Evolutionary conservation across 1,140 invertebrate species (phyloP).

Genomic region (Oncopodura yosiiana): DNA sequence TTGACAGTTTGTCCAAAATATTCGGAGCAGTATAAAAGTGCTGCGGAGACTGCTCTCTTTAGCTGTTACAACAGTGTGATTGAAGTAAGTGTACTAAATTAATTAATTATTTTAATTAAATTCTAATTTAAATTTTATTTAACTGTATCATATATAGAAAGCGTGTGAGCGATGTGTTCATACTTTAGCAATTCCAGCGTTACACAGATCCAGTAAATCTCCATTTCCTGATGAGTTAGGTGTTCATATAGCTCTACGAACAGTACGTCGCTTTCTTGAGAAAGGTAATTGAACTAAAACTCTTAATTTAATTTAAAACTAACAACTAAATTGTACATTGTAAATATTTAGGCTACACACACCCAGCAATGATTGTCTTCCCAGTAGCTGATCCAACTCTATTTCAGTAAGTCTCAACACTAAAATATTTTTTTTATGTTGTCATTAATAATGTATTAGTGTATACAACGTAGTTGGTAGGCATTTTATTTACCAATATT

Average conservation of each 20-base stretch:
- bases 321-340: no score
- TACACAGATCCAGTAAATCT: constrained; percentile 16
- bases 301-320: no score
- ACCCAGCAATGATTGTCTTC: constrained; percentile 30
- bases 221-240: constrained; percentile 32
- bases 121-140: not conserved
- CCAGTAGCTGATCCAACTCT: constrained; percentile 24
- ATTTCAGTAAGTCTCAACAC: constrained; percentile 24
- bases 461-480: not conserved
- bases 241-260: constrained; percentile 29
- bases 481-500: not conserved
- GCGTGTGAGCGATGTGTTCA: constrained; percentile 29
- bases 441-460: not conserved
- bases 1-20: constrained; percentile 29
- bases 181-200: constrained; percentile 23
- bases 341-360: no score
- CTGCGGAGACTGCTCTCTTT: constrained; percentile 29
- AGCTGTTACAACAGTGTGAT: constrained; percentile 33
- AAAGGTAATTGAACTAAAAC: no score
- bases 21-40: constrained; percentile 27
- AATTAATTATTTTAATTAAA: not conserved
- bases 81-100: constrained; percentile 17
- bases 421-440: not conserved
- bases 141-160: constrained; percentile 21
- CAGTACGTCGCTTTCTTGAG: constrained; percentile 33